Percentiles rank a stretch among this genome's conserved stretches.
Conservation (phyloP, 64 coral and sea anemone genomes). For the Actinia tenebrosa region DNA sequence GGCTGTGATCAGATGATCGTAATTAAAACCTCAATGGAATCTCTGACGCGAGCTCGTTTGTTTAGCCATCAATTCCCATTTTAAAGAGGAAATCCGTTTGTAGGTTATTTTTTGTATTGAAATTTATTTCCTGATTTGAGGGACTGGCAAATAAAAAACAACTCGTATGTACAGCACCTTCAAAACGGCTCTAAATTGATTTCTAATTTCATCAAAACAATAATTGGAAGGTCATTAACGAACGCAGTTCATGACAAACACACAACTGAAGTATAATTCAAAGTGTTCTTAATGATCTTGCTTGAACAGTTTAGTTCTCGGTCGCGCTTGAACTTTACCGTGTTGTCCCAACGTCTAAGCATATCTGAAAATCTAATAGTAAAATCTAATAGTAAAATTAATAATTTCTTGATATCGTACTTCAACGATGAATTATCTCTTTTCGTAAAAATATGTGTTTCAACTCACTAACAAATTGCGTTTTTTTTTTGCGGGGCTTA, state of each 20-base stretch:
- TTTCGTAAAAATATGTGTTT: neutral
- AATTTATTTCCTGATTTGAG: conserved; percentile 74
- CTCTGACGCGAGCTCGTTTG: conserved; percentile 56
- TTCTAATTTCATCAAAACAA: conserved; percentile 97
- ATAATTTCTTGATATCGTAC: neutral
- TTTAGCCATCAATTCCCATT: conserved; percentile 77
- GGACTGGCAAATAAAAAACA: conserved; percentile 80
- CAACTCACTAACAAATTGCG: neutral
- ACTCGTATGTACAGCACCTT: conserved; percentile 58
- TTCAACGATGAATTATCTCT: neutral
- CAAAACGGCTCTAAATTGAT: conserved; percentile 86
- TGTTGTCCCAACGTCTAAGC: neutral
- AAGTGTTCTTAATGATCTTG: neutral
- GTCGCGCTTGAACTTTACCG: neutral
- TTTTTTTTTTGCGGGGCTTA: neutral
- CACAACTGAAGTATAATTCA: neutral
- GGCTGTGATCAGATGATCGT: conserved; percentile 49
- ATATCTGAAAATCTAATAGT: neutral
- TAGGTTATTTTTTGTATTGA: conserved; percentile 67
- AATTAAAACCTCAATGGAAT: conserved; percentile 90
- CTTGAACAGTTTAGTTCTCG: neutral
- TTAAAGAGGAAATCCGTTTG: conserved; percentile 67
- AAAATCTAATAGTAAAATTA: neutral
- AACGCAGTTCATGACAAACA: conserved; percentile 6
- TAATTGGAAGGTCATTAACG: conserved; percentile 86